Evolutionary conservation across 2,113 vertebrate species (phyloP).

Genomic region (Upupa epops): DNA sequence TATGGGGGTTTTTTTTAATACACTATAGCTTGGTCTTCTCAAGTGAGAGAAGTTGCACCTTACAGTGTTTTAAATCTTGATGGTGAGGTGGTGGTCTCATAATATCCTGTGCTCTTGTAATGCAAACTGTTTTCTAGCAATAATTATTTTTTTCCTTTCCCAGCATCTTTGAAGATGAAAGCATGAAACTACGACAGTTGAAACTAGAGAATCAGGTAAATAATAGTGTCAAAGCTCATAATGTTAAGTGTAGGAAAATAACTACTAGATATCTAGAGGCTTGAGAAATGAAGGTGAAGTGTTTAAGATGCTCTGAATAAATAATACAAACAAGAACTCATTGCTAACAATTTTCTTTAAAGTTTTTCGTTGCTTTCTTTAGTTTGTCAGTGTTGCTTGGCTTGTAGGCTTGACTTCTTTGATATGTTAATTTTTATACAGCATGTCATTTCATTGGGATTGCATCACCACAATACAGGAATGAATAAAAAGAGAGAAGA

Average conservation of each 20-base stretch:
- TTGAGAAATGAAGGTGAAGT: neutral
- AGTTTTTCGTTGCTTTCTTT: neutral
- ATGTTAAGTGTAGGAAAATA: neutral
- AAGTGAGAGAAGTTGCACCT: neutral
- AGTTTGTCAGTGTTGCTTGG: neutral
- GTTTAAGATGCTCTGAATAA: neutral
- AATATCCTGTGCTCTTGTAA: neutral
- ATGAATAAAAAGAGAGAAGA: neutral
- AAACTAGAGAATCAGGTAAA: conserved; percentile 94
- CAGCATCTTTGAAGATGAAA: conserved; percentile 87
- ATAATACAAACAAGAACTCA: neutral
- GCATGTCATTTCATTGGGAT: neutral
- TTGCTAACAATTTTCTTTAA: neutral
- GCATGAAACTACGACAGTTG: conserved; percentile 84
- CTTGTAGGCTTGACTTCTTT: neutral
- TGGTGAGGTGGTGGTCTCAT: neutral
- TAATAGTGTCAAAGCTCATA: neutral
- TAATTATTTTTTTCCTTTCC: conserved; percentile 31
- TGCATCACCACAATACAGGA: neutral
- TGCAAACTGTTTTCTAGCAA: neutral
- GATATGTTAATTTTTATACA: neutral
- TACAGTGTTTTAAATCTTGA: neutral
- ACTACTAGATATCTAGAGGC: neutral
- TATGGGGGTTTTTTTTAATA: neutral
- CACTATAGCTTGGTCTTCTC: neutral